Evolutionary conservation across 1,140 invertebrate species (phyloP).

Genomic region (Carposina sasakii): DNA sequence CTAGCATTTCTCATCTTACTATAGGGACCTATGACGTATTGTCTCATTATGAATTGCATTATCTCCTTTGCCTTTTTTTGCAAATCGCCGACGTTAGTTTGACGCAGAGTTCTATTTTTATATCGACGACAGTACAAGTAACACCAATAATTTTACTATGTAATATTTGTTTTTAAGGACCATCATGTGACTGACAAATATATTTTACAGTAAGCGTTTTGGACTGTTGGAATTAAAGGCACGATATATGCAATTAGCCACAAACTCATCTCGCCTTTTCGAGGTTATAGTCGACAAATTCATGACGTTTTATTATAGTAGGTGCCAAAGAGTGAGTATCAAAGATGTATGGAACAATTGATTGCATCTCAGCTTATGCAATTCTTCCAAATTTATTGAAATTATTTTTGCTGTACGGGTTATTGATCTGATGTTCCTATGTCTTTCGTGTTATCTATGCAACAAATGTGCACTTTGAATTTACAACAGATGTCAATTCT

Average conservation of each 20-base stretch:
- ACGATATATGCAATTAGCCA: conserved; percentile 31
- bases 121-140: conserved; percentile 20
- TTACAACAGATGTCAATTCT: conserved; percentile 58
- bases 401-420: conserved; percentile 64
- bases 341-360: conserved; percentile 58
- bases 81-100: conserved; percentile 19
- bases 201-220: too few relatives aligned
- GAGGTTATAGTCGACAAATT: conserved; percentile 46
- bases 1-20: conserved; percentile 51
- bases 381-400: conserved; percentile 63
- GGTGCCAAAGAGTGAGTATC: conserved; percentile 70
- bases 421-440: conserved; percentile 70
- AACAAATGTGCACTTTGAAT: conserved; percentile 40
- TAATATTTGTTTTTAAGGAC: too few relatives aligned
- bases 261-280: conserved; percentile 29
- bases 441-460: conserved; percentile 52
- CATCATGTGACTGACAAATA: too few relatives aligned
- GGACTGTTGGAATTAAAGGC: conserved; percentile 16
- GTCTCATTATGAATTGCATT: conserved; percentile 42
- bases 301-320: conserved; percentile 53
- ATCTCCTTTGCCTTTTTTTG: conserved; percentile 40
- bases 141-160: conserved; percentile 13
- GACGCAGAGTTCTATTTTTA: conserved; percentile 21
- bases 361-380: conserved; percentile 53
- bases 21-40: conserved; percentile 39